These are phyloP conservation scores for Betta splendens DNA, from an alignment of 2,797 vertebrate species.

Conservation along the genomic window DNA sequence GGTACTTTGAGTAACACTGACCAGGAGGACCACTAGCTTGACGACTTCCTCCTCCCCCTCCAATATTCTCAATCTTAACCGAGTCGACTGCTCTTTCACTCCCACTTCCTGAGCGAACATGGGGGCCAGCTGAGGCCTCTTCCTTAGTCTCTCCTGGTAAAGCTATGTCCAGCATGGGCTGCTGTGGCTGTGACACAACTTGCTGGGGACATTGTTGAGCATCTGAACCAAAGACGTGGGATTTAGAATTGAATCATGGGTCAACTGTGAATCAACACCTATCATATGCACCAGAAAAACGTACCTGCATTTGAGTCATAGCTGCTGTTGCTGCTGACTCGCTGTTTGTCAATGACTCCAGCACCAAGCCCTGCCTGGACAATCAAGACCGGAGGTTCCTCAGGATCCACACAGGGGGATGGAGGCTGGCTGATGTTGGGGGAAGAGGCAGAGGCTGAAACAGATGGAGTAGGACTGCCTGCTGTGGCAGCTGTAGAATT, in stretches of 20 bases:
- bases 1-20: slow-evolving; percentile 92
- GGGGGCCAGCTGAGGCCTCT: slow-evolving; percentile 59
- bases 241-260: neutral
- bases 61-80: slow-evolving; percentile 80
- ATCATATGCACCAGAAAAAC: slow-evolving; percentile 4
- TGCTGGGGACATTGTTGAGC: slow-evolving; percentile 74
- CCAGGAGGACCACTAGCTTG: slow-evolving; percentile 79
- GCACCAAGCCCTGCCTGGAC: slow-evolving; percentile 55
- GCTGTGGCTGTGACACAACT: slow-evolving; percentile 67
- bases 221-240: slow-evolving; percentile 64
- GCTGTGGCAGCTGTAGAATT: slow-evolving; percentile 74
- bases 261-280: too few species aligned
- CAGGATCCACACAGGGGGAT: slow-evolving; percentile 82
- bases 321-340: slow-evolving; percentile 87
- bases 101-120: slow-evolving; percentile 69
- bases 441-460: slow-evolving; percentile 75
- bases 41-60: slow-evolving; percentile 74
- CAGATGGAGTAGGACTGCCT: slow-evolving; percentile 76
- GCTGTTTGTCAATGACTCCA: slow-evolving; percentile 72
- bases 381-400: slow-evolving; percentile 73
- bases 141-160: slow-evolving; percentile 77
- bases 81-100: slow-evolving; percentile 77
- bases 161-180: slow-evolving; percentile 63
- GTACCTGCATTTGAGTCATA: slow-evolving; percentile 85
- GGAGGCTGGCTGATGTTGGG: slow-evolving; percentile 81